Conservation (phyloP, 1,140 invertebrate genomes). For the Bombus haemorrhoidalis region DNA sequence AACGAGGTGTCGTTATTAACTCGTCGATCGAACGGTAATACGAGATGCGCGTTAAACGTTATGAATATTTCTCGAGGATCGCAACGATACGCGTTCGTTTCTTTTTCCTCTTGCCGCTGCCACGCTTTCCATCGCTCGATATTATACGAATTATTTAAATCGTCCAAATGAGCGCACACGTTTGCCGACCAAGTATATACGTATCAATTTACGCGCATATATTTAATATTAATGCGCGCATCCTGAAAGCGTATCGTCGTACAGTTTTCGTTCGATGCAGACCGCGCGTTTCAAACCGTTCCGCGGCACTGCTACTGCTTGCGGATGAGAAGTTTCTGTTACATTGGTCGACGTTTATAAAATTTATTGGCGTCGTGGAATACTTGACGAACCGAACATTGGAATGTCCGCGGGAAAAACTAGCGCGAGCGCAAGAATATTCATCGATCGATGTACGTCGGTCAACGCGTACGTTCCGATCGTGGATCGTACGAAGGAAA, state of each 20-base stretch:
- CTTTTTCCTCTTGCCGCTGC: no score
- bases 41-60: neutral
- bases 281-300: neutral
- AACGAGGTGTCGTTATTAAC: neutral
- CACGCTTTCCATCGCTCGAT: neutral
- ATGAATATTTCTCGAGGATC: slow-evolving; percentile 16
- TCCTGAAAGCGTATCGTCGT: slow-evolving; percentile 5
- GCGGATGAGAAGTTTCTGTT: slow-evolving; percentile 15
- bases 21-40: neutral
- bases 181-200: neutral
- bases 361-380: slow-evolving; percentile 21
- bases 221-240: slow-evolving; percentile 28
- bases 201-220: neutral
- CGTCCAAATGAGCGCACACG: neutral
- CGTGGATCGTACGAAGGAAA: neutral
- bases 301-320: neutral
- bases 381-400: slow-evolving; percentile 23
- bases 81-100: no score
- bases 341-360: slow-evolving; percentile 33
- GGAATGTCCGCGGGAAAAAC: neutral
- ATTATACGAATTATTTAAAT: slow-evolving; percentile 33
- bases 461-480: slow-evolving; percentile 7
- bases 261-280: neutral
- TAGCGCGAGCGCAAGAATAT: neutral
- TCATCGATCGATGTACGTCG: slow-evolving; percentile 33